These are phyloP conservation scores for Falco biarmicus DNA, from an alignment of 2,797 vertebrate genomes.

Conservation along the genomic window DNA sequence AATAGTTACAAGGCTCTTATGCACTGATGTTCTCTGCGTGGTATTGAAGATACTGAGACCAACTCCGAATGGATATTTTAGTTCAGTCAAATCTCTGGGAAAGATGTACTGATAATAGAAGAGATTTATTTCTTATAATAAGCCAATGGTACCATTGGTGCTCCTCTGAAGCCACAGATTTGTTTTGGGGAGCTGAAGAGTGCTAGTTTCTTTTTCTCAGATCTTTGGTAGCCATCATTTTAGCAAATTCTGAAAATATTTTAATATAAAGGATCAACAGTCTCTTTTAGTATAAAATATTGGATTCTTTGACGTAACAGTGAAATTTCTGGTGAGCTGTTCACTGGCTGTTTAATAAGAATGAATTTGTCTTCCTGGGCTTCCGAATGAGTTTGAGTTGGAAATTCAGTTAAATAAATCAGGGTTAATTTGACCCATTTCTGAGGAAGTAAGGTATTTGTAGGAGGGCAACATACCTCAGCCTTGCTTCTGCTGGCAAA, in stretches of 20 bases:
- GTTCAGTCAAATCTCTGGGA: not conserved
- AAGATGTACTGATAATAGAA: not conserved
- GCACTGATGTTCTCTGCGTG: not conserved
- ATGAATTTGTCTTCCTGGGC: not conserved
- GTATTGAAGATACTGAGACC: not conserved
- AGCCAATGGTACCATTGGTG: not conserved
- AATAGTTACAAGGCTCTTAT: fast-evolving
- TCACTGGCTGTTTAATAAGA: not conserved
- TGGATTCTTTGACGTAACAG: not conserved
- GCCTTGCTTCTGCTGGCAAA: not conserved
- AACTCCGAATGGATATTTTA: not conserved
- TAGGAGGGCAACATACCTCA: not conserved
- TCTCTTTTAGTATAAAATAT: not conserved
- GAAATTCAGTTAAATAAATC: not conserved
- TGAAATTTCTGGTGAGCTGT: not conserved
- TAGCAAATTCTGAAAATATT: not conserved
- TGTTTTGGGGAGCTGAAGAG: not conserved
- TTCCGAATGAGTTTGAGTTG: not conserved
- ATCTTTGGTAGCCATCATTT: not conserved
- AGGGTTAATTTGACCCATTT: not conserved
- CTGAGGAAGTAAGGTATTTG: not conserved
- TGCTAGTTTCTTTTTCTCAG: not conserved
- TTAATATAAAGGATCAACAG: not conserved
- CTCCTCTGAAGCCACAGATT: not conserved
- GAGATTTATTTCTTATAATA: not conserved